Evolutionary conservation across 37 sponge, comb jelly and placozoan genomes (phyloP).

Genomic region (Beroe forskalii): DNA sequence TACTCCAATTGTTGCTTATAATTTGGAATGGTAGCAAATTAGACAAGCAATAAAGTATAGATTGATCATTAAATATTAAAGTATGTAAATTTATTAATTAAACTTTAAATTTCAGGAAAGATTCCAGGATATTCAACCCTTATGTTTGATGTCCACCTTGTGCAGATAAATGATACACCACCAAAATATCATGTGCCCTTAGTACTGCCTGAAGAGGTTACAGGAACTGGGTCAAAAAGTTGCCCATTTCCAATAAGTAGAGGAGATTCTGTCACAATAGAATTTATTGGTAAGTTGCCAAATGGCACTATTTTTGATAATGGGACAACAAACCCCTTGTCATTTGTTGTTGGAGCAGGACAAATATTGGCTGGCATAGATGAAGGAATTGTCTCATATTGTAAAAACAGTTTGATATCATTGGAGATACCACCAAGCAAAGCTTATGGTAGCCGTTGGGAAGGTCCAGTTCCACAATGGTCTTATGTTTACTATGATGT

Average conservation of each 20-base stretch:
- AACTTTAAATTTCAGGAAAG: constrained; percentile 39
- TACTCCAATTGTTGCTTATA: no score
- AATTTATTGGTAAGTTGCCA: constrained; percentile 10
- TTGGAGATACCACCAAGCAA: constrained; percentile 17
- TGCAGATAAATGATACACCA: constrained; percentile 9
- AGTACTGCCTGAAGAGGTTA: neutral
- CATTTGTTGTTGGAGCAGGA: constrained; percentile 2
- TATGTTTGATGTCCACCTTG: constrained; percentile 65
- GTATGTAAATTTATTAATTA: no score
- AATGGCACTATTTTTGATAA: constrained; percentile 49
- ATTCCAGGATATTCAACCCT: constrained; percentile 56
- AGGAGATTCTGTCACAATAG: constrained; percentile 6
- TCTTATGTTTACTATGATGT: constrained; percentile 58
- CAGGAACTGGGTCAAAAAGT: neutral
- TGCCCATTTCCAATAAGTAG: neutral
- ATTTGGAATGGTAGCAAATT: no score
- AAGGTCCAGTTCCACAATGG: constrained; percentile 60
- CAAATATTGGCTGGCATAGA: constrained; percentile 42
- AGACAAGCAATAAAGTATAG: no score
- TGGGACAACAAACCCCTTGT: neutral
- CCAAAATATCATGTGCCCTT: neutral
- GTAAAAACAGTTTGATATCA: neutral
- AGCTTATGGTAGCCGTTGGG: constrained; percentile 23
- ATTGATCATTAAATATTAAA: no score
- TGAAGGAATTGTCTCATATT: constrained; percentile 5